Conservation (phyloP, 2,888 invertebrate genomes). For the Eledona agricola region DNA sequence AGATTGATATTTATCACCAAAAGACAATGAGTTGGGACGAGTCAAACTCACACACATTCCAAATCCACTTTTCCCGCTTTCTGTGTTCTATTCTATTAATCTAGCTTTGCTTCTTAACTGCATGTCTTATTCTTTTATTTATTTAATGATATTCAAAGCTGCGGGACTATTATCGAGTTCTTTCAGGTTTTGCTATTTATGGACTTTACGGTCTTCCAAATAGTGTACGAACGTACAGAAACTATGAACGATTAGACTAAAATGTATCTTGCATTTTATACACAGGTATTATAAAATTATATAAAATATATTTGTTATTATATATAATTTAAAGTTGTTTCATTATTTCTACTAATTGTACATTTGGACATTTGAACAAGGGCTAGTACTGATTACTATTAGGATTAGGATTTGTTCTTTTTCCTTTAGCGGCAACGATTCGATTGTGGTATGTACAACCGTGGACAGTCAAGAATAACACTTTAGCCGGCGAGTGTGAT, state of each 20-base stretch:
- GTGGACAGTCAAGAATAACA: too few species aligned
- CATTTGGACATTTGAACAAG: too few species aligned
- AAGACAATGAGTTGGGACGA: too few species aligned
- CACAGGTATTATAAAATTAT: constrained; percentile 8
- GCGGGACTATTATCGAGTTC: constrained; percentile 43
- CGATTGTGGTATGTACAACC: too few species aligned
- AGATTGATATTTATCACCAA: constrained; percentile 20
- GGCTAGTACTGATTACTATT: too few species aligned
- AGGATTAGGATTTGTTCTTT: too few species aligned
- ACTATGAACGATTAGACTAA: constrained; percentile 59
- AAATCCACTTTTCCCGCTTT: constrained; percentile 10
- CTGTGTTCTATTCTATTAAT: constrained; percentile 1
- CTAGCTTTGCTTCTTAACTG: constrained; percentile 8
- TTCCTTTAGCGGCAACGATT: too few species aligned
- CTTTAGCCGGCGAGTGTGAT: too few species aligned
- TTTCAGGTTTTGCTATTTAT: constrained; percentile 75
- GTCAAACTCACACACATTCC: constrained; percentile 3
- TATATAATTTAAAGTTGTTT: too few species aligned
- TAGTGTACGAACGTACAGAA: constrained; percentile 56
- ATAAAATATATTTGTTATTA: too few species aligned
- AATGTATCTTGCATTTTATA: constrained; percentile 15
- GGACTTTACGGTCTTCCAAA: constrained; percentile 74
- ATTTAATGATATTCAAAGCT: constrained; percentile 19
- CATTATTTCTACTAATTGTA: too few species aligned
- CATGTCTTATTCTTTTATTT: constrained; percentile 11